phyloP scores from a whole-genome alignment of 2,888 invertebrate genomes.

The Eupithecia centaureata region DNA sequence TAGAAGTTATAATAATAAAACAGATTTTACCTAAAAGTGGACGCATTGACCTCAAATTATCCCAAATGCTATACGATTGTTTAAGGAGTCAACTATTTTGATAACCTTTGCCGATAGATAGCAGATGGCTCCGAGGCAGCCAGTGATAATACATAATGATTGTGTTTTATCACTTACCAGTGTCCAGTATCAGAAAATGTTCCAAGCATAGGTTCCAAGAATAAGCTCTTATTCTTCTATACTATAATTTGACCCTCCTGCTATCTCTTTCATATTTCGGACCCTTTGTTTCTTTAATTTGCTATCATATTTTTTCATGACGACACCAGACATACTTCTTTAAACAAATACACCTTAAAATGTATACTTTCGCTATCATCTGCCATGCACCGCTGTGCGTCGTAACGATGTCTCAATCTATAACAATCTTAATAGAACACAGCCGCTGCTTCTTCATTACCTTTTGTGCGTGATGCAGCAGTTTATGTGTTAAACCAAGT shows the following conservation, averaged over 20 bases:
- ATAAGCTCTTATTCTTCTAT: background rate
- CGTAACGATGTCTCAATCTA: conserved; percentile 50
- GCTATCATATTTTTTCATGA: background rate
- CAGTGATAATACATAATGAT: background rate
- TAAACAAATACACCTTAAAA: background rate
- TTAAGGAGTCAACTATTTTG: conserved; percentile 18
- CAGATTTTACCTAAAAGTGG: background rate
- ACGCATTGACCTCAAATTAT: conserved; percentile 8
- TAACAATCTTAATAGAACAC: conserved; percentile 39
- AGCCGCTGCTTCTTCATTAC: conserved; percentile 16
- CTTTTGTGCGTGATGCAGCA: conserved; percentile 3
- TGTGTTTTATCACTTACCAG: background rate
- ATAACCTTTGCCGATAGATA: conserved; percentile 22
- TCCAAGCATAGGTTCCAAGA: background rate
- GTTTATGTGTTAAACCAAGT: background rate
- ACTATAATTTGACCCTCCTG: background rate
- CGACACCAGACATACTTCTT: background rate
- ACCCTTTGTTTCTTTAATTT: background rate
- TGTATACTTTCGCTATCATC: background rate
- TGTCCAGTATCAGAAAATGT: conserved; percentile 1
- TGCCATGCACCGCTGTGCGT: conserved; percentile 49
- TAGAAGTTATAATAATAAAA: background rate
- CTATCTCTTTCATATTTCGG: background rate
- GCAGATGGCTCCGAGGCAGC: too few species aligned
- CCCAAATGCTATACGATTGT: conserved; percentile 19